phyloP scores from a whole-genome alignment of 2,888 invertebrate genomes.

The Harmothoe impar region DNA sequence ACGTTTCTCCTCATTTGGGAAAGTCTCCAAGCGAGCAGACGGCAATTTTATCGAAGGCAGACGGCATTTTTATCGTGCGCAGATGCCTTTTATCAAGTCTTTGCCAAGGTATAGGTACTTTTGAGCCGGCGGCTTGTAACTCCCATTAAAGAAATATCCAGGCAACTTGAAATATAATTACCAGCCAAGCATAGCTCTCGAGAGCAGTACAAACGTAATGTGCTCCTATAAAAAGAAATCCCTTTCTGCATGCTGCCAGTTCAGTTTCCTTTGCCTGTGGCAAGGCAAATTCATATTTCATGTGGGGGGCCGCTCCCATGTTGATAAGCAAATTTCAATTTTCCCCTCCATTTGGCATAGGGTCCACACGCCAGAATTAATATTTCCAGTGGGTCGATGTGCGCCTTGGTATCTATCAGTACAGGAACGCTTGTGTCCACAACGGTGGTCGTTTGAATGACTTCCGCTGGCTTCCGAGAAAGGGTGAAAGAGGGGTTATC shows the following conservation, averaged over 20 bases:
- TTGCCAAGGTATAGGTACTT: slow-evolving; percentile 15
- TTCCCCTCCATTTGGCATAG: slow-evolving; percentile 56
- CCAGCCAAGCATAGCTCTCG: background rate
- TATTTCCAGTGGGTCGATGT: background rate
- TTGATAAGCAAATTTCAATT: slow-evolving; percentile 55
- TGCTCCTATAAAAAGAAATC: slow-evolving; percentile 3
- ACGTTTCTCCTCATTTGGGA: slow-evolving; percentile 2
- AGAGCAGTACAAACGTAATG: background rate
- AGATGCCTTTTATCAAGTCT: background rate
- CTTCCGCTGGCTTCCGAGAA: background rate
- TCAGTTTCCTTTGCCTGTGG: slow-evolving; percentile 11
- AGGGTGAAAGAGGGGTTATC: slow-evolving; percentile 22
- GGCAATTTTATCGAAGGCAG: slow-evolving; percentile 6
- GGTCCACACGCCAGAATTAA: slow-evolving; percentile 42
- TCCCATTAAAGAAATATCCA: slow-evolving; percentile 19
- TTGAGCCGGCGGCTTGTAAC: slow-evolving; percentile 22
- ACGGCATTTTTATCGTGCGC: background rate
- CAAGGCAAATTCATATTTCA: slow-evolving; percentile 24
- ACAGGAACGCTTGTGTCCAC: slow-evolving; percentile 28
- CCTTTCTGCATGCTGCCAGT: background rate
- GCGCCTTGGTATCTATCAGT: background rate
- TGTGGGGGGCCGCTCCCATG: slow-evolving; percentile 21
- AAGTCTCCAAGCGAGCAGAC: background rate
- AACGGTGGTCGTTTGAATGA: slow-evolving; percentile 18
- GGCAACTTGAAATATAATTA: slow-evolving; percentile 48